phyloP scores from a whole-genome alignment of 1,140 invertebrate species.

The Drosophila pectinifera region DNA sequence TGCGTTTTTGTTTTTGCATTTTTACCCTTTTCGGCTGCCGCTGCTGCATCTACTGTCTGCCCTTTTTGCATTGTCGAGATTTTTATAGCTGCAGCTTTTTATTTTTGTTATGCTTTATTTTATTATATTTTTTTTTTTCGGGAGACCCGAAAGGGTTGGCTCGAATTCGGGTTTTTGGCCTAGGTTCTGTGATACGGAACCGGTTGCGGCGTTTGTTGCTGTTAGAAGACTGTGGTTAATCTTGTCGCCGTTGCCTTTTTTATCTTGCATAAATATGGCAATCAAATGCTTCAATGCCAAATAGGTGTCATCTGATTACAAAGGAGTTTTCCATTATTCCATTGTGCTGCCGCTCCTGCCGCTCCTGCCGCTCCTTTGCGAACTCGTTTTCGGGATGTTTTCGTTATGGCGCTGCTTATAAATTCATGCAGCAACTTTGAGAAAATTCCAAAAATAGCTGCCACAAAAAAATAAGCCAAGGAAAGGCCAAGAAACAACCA shows the following conservation, averaged over 20 bases:
- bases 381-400: slow-evolving; percentile 33
- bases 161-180: slow-evolving; percentile 68
- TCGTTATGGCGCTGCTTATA: slow-evolving; percentile 22
- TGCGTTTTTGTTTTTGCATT: slow-evolving; percentile 57
- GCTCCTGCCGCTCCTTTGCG: background rate
- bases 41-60: slow-evolving; percentile 24
- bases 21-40: slow-evolving; percentile 50
- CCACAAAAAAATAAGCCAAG: background rate
- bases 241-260: slow-evolving; percentile 81
- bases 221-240: slow-evolving; percentile 81
- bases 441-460: slow-evolving; percentile 31
- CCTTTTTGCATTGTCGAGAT: slow-evolving; percentile 54
- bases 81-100: slow-evolving; percentile 34
- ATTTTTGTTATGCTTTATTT: slow-evolving; percentile 14
- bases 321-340: slow-evolving; percentile 37
- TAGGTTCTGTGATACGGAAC: slow-evolving; percentile 17
- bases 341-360: slow-evolving; percentile 13
- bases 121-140: slow-evolving; percentile 13
- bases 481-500: background rate
- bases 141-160: slow-evolving; percentile 48
- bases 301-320: slow-evolving; percentile 69
- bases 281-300: slow-evolving; percentile 76
- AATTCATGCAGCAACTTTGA: slow-evolving; percentile 41
- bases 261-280: slow-evolving; percentile 81
- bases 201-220: slow-evolving; percentile 60